A percentile compares a stretch with the other conserved stretches of the same genome.
Conservation (phyloP, 2,113 vertebrate genomes). For the Catharus bicknelli region DNA sequence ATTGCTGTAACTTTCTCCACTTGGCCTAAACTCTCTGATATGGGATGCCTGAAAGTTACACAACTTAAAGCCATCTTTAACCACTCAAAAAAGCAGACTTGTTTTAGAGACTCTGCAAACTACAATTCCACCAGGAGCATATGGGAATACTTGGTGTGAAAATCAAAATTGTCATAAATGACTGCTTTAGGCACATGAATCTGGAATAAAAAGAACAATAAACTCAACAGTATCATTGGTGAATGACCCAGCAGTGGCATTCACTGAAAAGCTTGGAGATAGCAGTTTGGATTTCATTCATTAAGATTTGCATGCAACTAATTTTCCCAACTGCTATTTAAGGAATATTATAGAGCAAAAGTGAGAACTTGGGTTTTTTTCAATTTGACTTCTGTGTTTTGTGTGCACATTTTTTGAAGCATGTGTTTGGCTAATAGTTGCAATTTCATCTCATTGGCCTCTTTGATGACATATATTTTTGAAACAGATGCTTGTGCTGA, state of each 20-base stretch:
- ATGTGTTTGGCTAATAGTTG: not conserved
- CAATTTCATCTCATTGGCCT: not conserved
- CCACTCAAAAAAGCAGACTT: not conserved
- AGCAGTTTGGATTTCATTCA: slow-evolving; percentile 7
- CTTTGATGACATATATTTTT: slow-evolving; percentile 9
- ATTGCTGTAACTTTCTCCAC: slow-evolving; percentile 43
- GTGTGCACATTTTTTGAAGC: slow-evolving; percentile 2
- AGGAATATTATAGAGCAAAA: not conserved
- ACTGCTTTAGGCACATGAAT: not conserved
- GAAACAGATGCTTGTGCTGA: not conserved
- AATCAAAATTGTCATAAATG: slow-evolving; percentile 17
- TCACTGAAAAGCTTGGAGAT: not conserved
- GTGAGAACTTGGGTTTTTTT: not conserved
- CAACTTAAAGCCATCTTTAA: slow-evolving; percentile 47
- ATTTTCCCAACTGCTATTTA: slow-evolving; percentile 1
- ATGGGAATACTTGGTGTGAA: slow-evolving; percentile 14
- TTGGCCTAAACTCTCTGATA: slow-evolving; percentile 29
- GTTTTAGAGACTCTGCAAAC: slow-evolving; percentile 15
- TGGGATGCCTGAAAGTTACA: slow-evolving; percentile 15
- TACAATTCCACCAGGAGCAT: slow-evolving; percentile 6
- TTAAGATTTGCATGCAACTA: not conserved
- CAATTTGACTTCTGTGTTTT: not conserved
- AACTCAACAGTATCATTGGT: not conserved
- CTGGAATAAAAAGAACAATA: not conserved
- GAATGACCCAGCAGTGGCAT: not conserved